Evolutionary conservation across 1,140 invertebrate species (phyloP).

Genomic region (Zaprionus lachaisei): DNA sequence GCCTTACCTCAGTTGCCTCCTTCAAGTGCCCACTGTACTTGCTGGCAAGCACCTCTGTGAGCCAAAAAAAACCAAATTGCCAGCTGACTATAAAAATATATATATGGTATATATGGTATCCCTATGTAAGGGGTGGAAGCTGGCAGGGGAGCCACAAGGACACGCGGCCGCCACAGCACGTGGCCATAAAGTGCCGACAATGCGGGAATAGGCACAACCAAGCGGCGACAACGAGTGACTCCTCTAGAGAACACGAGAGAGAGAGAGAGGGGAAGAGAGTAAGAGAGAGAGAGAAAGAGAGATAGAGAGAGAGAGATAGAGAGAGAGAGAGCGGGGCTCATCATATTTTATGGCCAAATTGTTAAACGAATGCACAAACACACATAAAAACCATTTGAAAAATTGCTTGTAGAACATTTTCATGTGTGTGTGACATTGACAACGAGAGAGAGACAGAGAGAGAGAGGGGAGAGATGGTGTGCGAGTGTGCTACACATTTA

Average conservation of each 20-base stretch:
- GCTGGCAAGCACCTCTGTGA: constrained; percentile 35
- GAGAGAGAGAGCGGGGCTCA: constrained; percentile 19
- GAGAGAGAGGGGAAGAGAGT: too few species aligned
- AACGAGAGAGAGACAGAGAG: constrained; percentile 11
- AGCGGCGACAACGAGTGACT: background rate
- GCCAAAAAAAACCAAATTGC: constrained; percentile 30
- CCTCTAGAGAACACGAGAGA: background rate
- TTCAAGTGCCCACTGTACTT: constrained; percentile 43
- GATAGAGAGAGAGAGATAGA: background rate
- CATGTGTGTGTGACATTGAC: constrained; percentile 68
- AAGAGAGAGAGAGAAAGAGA: background rate
- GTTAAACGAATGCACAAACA: constrained; percentile 62
- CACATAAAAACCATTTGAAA: constrained; percentile 79
- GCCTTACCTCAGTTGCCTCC: background rate
- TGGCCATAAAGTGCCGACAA: constrained; percentile 73
- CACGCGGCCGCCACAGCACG: constrained; percentile 57
- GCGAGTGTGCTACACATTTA: constrained; percentile 52
- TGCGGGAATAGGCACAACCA: constrained; percentile 21
- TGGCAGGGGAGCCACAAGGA: constrained; percentile 63
- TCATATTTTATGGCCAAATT: constrained; percentile 41
- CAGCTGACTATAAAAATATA: constrained; percentile 47
- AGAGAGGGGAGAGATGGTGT: background rate
- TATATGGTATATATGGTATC: constrained; percentile 23
- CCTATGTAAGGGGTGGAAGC: constrained; percentile 4
- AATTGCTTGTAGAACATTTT: constrained; percentile 83